Conservation (phyloP, 2,888 invertebrate species). For the Platycnemis pennipes region DNA sequence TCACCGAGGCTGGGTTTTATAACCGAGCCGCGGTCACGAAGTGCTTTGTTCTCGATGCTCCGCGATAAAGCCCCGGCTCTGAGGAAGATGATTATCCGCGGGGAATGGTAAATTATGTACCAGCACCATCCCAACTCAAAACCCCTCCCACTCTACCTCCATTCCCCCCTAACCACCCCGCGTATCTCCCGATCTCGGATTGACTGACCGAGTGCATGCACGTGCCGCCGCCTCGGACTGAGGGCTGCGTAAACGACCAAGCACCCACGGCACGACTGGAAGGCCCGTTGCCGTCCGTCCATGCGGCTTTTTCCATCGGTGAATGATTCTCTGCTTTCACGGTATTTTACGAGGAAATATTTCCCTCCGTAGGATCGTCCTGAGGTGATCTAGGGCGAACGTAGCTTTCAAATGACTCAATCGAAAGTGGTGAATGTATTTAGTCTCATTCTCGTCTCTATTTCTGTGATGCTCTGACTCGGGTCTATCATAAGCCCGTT, state of each 20-base stretch:
- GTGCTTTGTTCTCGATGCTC: slow-evolving; percentile 18
- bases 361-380: neutral
- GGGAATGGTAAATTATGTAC: slow-evolving; percentile 13
- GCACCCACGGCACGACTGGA: neutral
- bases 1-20: neutral
- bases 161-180: neutral
- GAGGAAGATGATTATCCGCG: slow-evolving; percentile 6
- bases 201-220: neutral
- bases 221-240: neutral
- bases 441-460: neutral
- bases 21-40: neutral
- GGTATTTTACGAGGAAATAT: neutral
- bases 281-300: neutral
- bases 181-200: neutral
- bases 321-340: neutral
- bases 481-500: too few relatives aligned
- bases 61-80: neutral
- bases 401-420: neutral
- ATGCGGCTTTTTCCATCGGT: neutral
- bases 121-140: neutral
- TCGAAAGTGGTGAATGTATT: neutral
- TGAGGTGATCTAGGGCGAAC: neutral
- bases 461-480: too few relatives aligned
- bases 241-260: neutral
- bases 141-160: neutral